Evolutionary conservation across 2,888 invertebrate genomes (phyloP), one percentile per base, ranked within the genome.

Genomic region (Cyaniris semiargus): DNA sequence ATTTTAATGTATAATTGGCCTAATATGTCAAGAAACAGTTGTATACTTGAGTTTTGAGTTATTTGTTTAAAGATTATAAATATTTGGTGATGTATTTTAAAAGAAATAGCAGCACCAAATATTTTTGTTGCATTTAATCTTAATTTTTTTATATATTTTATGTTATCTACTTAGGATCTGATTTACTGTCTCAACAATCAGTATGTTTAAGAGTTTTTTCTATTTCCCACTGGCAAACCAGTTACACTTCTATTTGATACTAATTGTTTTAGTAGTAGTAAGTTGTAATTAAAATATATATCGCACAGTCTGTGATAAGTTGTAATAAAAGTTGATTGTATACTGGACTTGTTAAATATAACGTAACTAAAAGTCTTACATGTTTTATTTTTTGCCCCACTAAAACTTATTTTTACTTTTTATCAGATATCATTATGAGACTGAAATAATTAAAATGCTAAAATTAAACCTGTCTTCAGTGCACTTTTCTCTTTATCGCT

Each of bases 231-330:
- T 23, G 60, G 10, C 13, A 23, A 23, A 60, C 23, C 13, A 23
- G 60, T 60, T 71, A 38, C 71, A 71, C n/a, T 34, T 34, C 21
- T 38, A n/a, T 21, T 31, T 27, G 3, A 27, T 3, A n/a, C 21
- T 58, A 23, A 3, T 71, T 71, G 71, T 71, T 60, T 13, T 60
- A 23, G 21, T 60, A 60, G 70, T 34, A 31, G 34, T n/a, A 34
- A 31, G 34, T 60, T 60, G 21, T 58, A 58, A 58, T 21, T 60
- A 15, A 44, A 10, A 44, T 58, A 58, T 21, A 48, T 38, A 48
- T 72, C 44, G 72, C 72, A 72, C 44, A 72, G 15, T 48, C 48
- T 72, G 72, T 72, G 72, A 72, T 48, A 72, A 44, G 23, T 21
- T 72, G 72, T 71, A 21, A 38, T 38, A 38, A 71, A 38, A 10